Conservation (phyloP, 2,113 vertebrate genomes). For the Vulpes ferrilata region DNA sequence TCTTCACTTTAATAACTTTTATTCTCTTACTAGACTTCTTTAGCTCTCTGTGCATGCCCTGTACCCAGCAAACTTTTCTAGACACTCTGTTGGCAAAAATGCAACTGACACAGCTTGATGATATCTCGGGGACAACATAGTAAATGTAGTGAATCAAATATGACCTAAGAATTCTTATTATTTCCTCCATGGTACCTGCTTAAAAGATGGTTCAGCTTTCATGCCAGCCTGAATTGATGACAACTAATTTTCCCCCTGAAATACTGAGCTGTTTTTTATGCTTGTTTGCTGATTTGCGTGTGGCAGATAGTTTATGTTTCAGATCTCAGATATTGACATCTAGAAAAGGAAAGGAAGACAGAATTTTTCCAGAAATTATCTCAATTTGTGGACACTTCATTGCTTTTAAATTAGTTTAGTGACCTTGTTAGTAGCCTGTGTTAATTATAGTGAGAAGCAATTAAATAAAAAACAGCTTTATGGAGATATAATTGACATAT, state of each 20-base stretch:
- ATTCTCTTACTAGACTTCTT: slow-evolving; percentile 31
- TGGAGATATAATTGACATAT: not conserved
- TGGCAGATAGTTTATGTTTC: slow-evolving; percentile 39
- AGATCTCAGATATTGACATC: not conserved
- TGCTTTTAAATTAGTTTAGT: slow-evolving; percentile 21
- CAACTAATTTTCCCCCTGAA: not conserved
- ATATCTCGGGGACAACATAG: not conserved
- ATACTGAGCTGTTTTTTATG: slow-evolving; percentile 32
- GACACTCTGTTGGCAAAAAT: slow-evolving; percentile 22
- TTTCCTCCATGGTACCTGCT: not conserved
- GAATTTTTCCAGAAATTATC: slow-evolving; percentile 52
- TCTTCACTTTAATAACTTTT: slow-evolving; percentile 23
- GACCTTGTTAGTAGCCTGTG: not conserved
- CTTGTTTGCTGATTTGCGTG: slow-evolving; percentile 1
- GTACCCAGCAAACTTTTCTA: not conserved
- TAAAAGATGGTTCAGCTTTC: not conserved
- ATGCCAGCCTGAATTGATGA: not conserved
- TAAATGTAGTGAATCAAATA: not conserved
- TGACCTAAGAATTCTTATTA: not conserved
- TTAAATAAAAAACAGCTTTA: not conserved
- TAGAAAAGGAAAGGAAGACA: not conserved
- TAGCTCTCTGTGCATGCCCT: not conserved
- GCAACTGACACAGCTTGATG: not conserved
- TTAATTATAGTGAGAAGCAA: not conserved
- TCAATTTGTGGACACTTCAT: not conserved